A percentile compares a stretch with the other conserved stretches of the same genome.
Conservation (phyloP, 2,888 invertebrate species). For the Sabellastarte sp. region DNA sequence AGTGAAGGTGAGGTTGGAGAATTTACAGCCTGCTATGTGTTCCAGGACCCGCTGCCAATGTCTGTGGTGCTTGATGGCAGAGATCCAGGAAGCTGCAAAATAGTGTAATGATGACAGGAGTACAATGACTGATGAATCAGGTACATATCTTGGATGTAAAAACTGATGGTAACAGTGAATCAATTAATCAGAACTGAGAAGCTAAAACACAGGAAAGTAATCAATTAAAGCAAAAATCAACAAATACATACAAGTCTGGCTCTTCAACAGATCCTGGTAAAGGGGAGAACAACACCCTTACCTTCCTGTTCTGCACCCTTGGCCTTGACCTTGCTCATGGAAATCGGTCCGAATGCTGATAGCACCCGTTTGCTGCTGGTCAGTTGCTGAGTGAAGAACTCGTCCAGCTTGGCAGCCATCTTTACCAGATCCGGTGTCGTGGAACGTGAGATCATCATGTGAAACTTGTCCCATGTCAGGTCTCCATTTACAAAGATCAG, state of each 20-base stretch:
- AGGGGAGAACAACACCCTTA: too few species aligned
- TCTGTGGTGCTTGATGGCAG: constrained; percentile 69
- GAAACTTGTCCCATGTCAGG: constrained; percentile 90
- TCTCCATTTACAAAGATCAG: constrained; percentile 90
- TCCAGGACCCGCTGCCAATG: constrained; percentile 88
- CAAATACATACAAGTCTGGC: too few species aligned
- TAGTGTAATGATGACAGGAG: not conserved
- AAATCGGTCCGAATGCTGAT: constrained; percentile 66
- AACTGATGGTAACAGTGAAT: not conserved
- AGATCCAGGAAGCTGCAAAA: not conserved
- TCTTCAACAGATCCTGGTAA: too few species aligned
- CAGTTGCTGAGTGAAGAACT: constrained; percentile 97
- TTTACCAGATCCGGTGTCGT: constrained; percentile 95
- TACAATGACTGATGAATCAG: not conserved
- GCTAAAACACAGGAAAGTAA: too few species aligned
- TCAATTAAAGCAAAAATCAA: too few species aligned
- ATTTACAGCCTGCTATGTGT: constrained; percentile 77
- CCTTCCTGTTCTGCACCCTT: too few species aligned
- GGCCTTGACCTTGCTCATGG: constrained; percentile 10
- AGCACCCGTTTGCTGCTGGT: constrained; percentile 92
- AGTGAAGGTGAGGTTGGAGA: constrained; percentile 64
- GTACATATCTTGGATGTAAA: constrained; percentile 3
- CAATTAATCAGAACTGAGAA: too few species aligned
- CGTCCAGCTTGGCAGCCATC: constrained; percentile 93
- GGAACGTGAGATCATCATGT: constrained; percentile 93